A percentile compares a stretch with the other conserved stretches of the same genome.
phyloP scores from a whole-genome alignment of 2,113 vertebrate species.

The Salvelinus namaycush region DNA sequence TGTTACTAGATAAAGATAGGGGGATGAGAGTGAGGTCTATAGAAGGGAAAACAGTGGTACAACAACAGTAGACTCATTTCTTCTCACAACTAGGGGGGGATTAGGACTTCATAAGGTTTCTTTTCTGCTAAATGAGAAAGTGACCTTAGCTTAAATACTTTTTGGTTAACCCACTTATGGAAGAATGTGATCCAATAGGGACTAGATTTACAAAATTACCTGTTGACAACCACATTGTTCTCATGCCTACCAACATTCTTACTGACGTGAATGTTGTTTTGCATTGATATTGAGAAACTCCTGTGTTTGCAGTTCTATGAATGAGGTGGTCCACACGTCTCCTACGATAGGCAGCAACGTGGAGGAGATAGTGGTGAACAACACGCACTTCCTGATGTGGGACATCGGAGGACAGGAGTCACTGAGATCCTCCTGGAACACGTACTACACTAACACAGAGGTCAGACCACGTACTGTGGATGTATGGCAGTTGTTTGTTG shows the following conservation, averaged over 20 bases:
- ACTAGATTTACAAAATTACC: too few relatives aligned
- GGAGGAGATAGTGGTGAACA: constrained; percentile 98
- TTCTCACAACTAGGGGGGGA: too few relatives aligned
- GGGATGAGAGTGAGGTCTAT: not conserved
- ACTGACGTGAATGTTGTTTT: too few relatives aligned
- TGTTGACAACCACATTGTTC: too few relatives aligned
- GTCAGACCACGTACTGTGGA: constrained; percentile 59
- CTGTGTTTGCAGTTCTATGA: constrained; percentile 87
- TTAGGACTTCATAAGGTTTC: too few relatives aligned
- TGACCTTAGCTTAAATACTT: too few relatives aligned
- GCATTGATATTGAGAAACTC: not conserved
- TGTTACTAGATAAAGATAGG: not conserved
- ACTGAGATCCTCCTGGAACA: constrained; percentile 96
- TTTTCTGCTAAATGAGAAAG: too few relatives aligned
- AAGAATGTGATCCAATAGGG: too few relatives aligned
- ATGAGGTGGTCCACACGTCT: constrained; percentile 97
- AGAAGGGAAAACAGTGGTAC: not conserved
- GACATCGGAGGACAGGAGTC: constrained; percentile 99
- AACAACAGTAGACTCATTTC: too few relatives aligned
- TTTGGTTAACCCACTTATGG: too few relatives aligned
- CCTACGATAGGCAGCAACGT: constrained; percentile 99
- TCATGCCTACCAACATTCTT: too few relatives aligned
- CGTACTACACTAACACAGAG: constrained; percentile 99
- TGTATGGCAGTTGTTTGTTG: too few relatives aligned
- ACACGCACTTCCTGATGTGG: constrained; percentile 99